These are phyloP conservation scores for Sicus ferrugineus DNA, from an alignment of 2,888 invertebrate genomes.

Conservation along the genomic window DNA sequence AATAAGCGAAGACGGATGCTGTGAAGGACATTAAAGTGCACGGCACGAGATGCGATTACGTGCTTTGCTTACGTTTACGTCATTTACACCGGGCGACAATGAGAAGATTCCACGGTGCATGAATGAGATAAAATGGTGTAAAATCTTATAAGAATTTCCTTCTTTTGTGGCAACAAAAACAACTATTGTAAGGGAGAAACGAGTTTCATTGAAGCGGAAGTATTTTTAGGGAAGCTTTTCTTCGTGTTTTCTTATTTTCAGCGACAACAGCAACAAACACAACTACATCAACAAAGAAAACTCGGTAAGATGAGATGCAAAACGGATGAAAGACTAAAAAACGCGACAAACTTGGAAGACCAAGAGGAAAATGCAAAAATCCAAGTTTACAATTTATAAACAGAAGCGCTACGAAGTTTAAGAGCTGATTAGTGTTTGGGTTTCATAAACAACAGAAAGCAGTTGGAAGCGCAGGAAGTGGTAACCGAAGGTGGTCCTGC, in stretches of 20 bases:
- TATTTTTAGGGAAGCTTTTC: slow-evolving; percentile 8
- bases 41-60: slow-evolving; percentile 1
- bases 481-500: too few relatives aligned
- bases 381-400: slow-evolving; percentile 24
- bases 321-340: neutral
- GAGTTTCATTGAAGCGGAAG: slow-evolving; percentile 13
- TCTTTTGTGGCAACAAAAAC: neutral
- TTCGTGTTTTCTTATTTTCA: too few relatives aligned
- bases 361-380: neutral
- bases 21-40: slow-evolving; percentile 7
- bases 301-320: neutral
- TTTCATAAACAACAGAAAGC: neutral
- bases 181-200: neutral
- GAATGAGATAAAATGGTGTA: slow-evolving; percentile 6
- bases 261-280: neutral
- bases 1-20: neutral
- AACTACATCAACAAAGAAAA: neutral
- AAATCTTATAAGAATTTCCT: neutral
- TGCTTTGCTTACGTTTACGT: neutral
- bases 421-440: slow-evolving; percentile 24
- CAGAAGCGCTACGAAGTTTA: slow-evolving; percentile 18
- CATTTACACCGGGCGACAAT: neutral
- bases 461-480: too few relatives aligned
- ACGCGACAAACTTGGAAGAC: neutral
- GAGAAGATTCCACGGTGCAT: neutral